Percentiles rank a stretch among this genome's conserved stretches.
Evolutionary conservation across 2,113 vertebrate genomes (phyloP).

Genomic region (Orientallactaga bullata): DNA sequence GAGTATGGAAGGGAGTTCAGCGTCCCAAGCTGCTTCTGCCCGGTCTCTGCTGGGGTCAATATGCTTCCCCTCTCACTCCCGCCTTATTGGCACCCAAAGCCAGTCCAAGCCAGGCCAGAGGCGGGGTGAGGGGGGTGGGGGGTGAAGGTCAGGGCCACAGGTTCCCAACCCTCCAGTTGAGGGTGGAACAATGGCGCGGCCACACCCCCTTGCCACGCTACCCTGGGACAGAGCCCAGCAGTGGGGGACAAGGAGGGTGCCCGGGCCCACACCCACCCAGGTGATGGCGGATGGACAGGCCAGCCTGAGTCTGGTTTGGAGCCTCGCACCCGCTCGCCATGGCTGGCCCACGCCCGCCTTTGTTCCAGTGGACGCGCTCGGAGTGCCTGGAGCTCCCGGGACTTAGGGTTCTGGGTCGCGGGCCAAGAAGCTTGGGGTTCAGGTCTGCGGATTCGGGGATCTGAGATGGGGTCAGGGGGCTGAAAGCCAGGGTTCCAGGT

Average conservation of each 20-base stretch:
- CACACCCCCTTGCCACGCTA: background rate
- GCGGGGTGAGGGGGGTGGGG: no score
- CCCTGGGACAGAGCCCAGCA: background rate
- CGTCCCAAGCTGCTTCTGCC: background rate
- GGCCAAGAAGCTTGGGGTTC: background rate
- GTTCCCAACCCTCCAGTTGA: background rate
- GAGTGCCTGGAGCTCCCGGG: no score
- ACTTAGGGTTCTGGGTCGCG: background rate
- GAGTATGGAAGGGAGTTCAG: background rate
- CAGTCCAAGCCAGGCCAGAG: background rate
- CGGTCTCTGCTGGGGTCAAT: background rate
- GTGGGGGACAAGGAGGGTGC: background rate
- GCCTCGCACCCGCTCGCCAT: background rate
- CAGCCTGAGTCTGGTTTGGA: background rate
- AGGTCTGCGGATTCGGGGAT: no score
- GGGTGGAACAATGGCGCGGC: slow-evolving; percentile 25
- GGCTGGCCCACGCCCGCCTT: slow-evolving; percentile 64
- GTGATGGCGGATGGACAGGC: background rate
- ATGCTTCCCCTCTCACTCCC: background rate
- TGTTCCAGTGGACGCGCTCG: slow-evolving; percentile 49
- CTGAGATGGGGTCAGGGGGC: background rate
- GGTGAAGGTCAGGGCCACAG: no score
- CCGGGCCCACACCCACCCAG: background rate
- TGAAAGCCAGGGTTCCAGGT: background rate
- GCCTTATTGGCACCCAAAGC: background rate